phyloP scores from a whole-genome alignment of 2,113 vertebrate species.

The Morphnarchus princeps region DNA sequence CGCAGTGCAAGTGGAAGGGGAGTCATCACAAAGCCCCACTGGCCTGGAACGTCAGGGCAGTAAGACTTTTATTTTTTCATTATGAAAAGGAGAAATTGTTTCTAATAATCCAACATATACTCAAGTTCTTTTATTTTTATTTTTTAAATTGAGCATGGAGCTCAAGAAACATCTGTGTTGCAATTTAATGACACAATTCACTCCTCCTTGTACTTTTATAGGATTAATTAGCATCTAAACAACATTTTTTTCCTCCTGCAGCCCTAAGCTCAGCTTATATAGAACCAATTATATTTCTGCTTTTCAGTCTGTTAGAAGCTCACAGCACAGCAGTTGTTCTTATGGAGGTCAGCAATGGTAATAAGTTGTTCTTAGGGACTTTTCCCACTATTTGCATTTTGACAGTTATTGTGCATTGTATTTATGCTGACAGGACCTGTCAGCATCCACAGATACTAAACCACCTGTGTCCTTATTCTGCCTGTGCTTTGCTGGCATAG shows the following conservation, averaged over 20 bases:
- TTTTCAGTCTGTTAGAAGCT: neutral
- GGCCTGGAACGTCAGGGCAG: neutral
- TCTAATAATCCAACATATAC: neutral
- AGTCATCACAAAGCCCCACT: neutral
- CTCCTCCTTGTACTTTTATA: neutral
- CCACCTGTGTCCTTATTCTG: neutral
- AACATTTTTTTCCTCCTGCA: neutral
- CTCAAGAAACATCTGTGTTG: neutral
- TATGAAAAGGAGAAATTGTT: neutral
- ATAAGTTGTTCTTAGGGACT: neutral
- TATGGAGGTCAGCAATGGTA: neutral
- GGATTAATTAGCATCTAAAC: constrained; percentile 31
- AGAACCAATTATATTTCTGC: neutral
- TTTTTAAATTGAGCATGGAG: neutral
- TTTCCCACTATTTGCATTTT: neutral
- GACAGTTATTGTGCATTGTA: neutral
- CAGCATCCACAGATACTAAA: neutral
- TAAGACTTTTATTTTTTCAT: neutral
- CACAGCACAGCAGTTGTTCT: neutral
- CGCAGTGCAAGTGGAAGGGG: neutral
- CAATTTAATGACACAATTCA: neutral
- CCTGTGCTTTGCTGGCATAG: neutral
- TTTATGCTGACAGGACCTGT: neutral
- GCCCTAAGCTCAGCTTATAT: neutral
- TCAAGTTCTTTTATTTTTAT: neutral